Base-by-base conservation (phyloP, 2,113 vertebrate species). In the Brachypteracias leptosomus region DNA sequence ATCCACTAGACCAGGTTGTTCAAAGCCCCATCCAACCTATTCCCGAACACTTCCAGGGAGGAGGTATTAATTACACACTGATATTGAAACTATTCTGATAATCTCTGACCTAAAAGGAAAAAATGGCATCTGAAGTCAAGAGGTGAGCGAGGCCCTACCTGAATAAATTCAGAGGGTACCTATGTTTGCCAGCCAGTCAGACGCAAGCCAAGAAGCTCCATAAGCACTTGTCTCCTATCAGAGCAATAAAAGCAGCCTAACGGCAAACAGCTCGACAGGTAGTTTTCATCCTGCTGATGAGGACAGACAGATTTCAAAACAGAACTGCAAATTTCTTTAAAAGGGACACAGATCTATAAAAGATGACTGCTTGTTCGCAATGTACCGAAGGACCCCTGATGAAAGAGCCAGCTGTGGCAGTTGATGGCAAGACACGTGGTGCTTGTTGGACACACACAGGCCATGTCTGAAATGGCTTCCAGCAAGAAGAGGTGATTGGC, bases 311-410 rank as follows among this genome's bases (percentile, higher is more conserved):
- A 36, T 46, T 33, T 86, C 90, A 68, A 51, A 57, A 28, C 21
- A 72, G 68, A 42, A 72, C 2, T 5, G 24, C 20, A 68, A 70
- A 93, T 85, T 17, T 17, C 61, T 82, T 66, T 75, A 73, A 86
- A 84, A 91, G 33, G 59, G 38, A 47, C 33, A 14, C 6, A 25
- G 67, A 54, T 38, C 15, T 40, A 6, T 4, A 29, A 28, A 13
- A 46, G 29, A 36, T 5, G 19, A 16, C 31, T 0, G 0, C 9
- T 36, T 22, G 44, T 4, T 40, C 0, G 2, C 4, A 26, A 24
- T 1, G 3, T 42, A 19, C 38, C 3, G 2, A 90, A 72, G 49
- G 6, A 40, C 6, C 5, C 62, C 62, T 4, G 29, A 18, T 2
- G 21, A 1, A 57, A 74, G 26, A 40, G 76, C 26, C 78, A 54